phyloP scores from a whole-genome alignment of 1,140 invertebrate species.

The Drosophila nannoptera region DNA sequence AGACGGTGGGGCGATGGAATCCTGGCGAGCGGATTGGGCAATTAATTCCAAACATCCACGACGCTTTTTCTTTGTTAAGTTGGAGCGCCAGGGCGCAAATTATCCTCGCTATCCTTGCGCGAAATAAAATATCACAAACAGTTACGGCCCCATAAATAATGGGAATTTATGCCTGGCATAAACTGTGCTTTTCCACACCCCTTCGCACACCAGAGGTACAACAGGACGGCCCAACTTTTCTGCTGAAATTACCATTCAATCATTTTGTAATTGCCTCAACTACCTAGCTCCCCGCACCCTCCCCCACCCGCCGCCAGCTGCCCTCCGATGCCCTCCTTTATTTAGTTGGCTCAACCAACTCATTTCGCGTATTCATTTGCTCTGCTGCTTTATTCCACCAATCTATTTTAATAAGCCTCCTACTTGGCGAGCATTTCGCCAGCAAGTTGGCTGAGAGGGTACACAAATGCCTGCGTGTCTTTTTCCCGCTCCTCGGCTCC shows the following conservation, averaged over 20 bases:
- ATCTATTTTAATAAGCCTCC: conserved; percentile 73
- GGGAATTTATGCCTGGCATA: conserved; percentile 74
- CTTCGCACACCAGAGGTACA: conserved; percentile 21
- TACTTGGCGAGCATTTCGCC: conserved; percentile 37
- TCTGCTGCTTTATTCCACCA: conserved; percentile 60
- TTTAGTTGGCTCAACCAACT: neutral
- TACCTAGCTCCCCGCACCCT: neutral
- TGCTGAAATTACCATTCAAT: conserved; percentile 78
- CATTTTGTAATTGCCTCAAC: conserved; percentile 71
- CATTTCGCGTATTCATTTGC: conserved; percentile 46
- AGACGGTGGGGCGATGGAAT: neutral
- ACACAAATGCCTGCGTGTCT: neutral
- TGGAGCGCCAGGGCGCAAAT: conserved; percentile 55
- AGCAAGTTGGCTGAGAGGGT: conserved; percentile 54
- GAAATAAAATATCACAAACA: conserved; percentile 79
- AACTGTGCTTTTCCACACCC: conserved; percentile 15
- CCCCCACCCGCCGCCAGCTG: neutral
- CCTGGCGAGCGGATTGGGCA: conserved; percentile 49
- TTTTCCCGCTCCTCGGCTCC: neutral
- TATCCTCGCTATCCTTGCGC: conserved; percentile 71
- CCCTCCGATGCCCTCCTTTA: conserved; percentile 10
- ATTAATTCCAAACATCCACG: conserved; percentile 78
- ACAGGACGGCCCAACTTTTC: conserved; percentile 58
- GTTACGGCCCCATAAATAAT: conserved; percentile 78
- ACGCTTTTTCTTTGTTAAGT: conserved; percentile 79